Base-by-base conservation (phyloP, 2,888 invertebrate genomes). In the Amaurobius ferox region DNA sequence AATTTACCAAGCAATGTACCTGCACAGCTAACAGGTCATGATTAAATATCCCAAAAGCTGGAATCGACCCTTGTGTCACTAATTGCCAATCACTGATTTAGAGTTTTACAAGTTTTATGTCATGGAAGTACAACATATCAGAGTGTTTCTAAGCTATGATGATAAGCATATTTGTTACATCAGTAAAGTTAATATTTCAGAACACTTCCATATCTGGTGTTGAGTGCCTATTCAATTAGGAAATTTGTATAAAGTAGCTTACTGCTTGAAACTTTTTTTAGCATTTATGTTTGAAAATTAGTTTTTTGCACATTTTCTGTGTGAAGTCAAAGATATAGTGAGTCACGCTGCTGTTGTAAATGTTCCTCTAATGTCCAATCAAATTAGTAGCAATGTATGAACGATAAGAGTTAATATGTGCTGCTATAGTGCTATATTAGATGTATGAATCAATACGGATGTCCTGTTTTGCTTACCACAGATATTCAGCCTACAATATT, bases 131-230 rank as follows among this genome's bases (percentile, higher is more conserved):
- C 9, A 35, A 35, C 35, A 35, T 35, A 35, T 35, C 35, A 35
- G 35, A 35, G 35, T 35, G 35, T 35, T 35, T 35, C 35, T 35
- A 35, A 35, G n/a, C n/a, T n/a, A 35, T 35, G 9, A 9, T 35
- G 35, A 35, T 5, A 9, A 13, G 44, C 16, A 16, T 2, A 16
- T 44, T 44, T 44, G 44, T 44, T 44, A 44, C 6, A 44, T 44
- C 16, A 44, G 44, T 16, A 2, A 11, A 7, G 16, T 44, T 7
- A 16, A 16, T 5, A 44, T 44, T 35, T 7, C 35, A 35, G 6
- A 35, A 7, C 5, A 35, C 35, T 68, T 68, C 35, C 68, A 68
- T 68, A 68, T 68, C 70, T 44, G 28, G 44, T 39, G 32, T n/a
- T 16, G 70, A 70, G 70, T 70, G 70, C 70, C 70, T 70, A 29